Conservation (phyloP, 2,797 vertebrate genomes). For the Hemitrygon akajei region DNA sequence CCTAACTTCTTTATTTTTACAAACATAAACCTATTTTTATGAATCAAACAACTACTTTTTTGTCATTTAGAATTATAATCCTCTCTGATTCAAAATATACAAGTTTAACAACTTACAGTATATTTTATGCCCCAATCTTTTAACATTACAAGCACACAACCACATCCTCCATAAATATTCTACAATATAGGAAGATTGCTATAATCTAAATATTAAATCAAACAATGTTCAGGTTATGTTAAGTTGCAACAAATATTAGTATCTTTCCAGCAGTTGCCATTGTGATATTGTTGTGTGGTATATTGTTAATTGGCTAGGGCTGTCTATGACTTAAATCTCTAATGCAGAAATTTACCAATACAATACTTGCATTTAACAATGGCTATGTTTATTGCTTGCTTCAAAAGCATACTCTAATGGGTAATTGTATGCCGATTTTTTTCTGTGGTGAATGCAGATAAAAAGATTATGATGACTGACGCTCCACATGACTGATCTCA, state of each 20-base stretch:
- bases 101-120: not conserved
- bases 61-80: not conserved
- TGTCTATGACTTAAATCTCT: not conserved
- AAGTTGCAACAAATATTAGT: not conserved
- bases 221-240: not conserved
- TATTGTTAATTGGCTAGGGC: not conserved
- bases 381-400: not conserved
- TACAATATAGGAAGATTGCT: not conserved
- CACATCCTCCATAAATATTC: not conserved
- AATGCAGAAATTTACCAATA: not conserved
- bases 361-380: not conserved
- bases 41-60: not conserved
- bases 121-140: not conserved
- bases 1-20: not conserved
- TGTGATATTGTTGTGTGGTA: not conserved
- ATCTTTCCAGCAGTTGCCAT: not conserved
- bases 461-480: not conserved
- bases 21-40: not conserved
- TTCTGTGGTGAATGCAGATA: conserved; percentile 1
- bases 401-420: conserved; percentile 3
- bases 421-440: not conserved
- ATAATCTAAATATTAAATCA: not conserved
- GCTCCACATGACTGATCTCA: conserved; percentile 18
- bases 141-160: not conserved
- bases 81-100: not conserved